phyloP scores from a whole-genome alignment of 2,797 vertebrate genomes.

The Rhodeus uyekii region DNA sequence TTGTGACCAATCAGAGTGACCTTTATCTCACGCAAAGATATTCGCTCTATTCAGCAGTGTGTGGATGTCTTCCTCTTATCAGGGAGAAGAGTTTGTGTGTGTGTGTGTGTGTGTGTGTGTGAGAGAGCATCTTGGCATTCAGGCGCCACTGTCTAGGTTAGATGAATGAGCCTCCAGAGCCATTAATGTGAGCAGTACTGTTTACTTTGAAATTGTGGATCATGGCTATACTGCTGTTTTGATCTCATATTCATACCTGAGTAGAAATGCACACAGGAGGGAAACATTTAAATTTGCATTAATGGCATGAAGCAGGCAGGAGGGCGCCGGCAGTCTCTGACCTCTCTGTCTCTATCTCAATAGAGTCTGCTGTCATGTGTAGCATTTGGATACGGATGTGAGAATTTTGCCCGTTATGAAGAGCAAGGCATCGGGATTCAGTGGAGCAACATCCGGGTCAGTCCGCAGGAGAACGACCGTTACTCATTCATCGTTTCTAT shows the following conservation, averaged over 20 bases:
- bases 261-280: slow-evolving; percentile 48
- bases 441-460: slow-evolving; percentile 88
- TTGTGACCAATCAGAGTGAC: slow-evolving; percentile 70
- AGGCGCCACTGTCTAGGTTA: slow-evolving; percentile 22
- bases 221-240: slow-evolving; percentile 53
- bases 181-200: slow-evolving; percentile 23
- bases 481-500: slow-evolving; percentile 88
- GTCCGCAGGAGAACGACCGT: slow-evolving; percentile 82
- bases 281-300: slow-evolving; percentile 62
- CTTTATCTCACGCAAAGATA: slow-evolving; percentile 63
- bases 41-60: slow-evolving; percentile 33
- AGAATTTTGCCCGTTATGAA: slow-evolving; percentile 90
- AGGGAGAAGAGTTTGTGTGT: neutral
- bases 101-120: slow-evolving; percentile 16
- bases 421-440: slow-evolving; percentile 94
- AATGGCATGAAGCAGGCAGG: slow-evolving; percentile 39
- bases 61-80: slow-evolving; percentile 19
- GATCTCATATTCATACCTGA: slow-evolving; percentile 65
- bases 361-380: slow-evolving; percentile 95
- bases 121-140: slow-evolving; percentile 13
- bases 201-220: slow-evolving; percentile 19
- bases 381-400: slow-evolving; percentile 94
- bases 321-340: slow-evolving; percentile 30
- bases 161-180: slow-evolving; percentile 22
- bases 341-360: neutral